Base-by-base conservation (phyloP, 1,140 invertebrate genomes). In the Aphaenogaster ashmeadi region DNA sequence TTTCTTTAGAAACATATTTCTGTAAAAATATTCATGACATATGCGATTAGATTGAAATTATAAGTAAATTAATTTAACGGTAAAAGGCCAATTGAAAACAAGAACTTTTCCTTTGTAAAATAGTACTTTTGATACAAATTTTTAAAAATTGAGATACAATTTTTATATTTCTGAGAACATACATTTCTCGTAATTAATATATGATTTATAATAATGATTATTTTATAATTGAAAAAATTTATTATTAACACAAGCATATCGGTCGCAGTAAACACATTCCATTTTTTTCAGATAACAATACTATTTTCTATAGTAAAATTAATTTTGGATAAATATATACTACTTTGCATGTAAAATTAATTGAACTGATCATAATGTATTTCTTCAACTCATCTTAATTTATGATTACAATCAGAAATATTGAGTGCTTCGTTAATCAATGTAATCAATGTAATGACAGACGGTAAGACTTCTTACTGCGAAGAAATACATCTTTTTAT, bases 61-160 rank as follows among this genome's bases (percentile, higher is more conserved):
- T 60, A 60, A 74, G 41, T 41, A 74, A 72, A 72, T 74, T 60
- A 74, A 74, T 74, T 72, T 71, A 47, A 83, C 11, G 21, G 27
- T 27, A 58, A 56, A 21, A 47, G 11, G 3, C 38, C 8, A 33
- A 72, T 41, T 83, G 13, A 74, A 87, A 62, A 27, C 0, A 54
- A n/a, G 15, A 50, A 52, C 3, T 18, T 36, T n/a, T 18, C 36
- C 56, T 69, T 56, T 27, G 2, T 36, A 38, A 3, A 67, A 11
- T 80, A 66, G 47, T 64, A 47, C 6, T 79, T 50, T 52, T 47
- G 1, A 69, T 56, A 41, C 3, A 21, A 66, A 67, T 67, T 67
- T 15, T 15, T 50, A 69, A 6, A 67, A 80, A 52, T 67, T 36
- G 1, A 13, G 8, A 64, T 54, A 36, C 36, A 21, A 66, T 80